Evolutionary conservation across 1,140 invertebrate species (phyloP), one percentile per base, ranked within the genome.

Genomic region (Leptinotarsa undecemlineata): DNA sequence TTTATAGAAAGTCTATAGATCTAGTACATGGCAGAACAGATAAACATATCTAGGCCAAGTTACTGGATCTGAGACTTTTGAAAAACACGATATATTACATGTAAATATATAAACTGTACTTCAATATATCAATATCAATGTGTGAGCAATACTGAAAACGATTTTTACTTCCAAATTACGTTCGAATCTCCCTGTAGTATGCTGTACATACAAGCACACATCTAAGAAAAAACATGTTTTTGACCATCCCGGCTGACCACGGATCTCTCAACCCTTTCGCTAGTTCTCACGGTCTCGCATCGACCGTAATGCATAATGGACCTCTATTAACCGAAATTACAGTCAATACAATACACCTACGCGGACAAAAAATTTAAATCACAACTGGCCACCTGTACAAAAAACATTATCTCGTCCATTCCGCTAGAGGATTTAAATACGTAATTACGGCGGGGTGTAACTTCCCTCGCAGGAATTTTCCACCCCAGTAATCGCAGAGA

Each of bases 341-440:
- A 68, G 23, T 26, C 69, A 71, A 61, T 71, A 61, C 69, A 62
- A 62, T 48, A 47, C 69, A 61, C 69, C 69, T 71, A 71, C 69
- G 60, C 33, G n/a, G 66, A 68, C 68, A 71, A 71, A 71, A 71
- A 71, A 71, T 71, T 71, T 61, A 71, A 71, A 71, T 71, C 69
- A 71, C 69, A 71, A 71, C 69, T 26, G 69, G 15, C 69, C 69
- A 71, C n/a, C 48, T 60, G 69, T n/a, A 71, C 51, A 71, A 61
- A 71, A 71, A 71, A 20, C 57, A 57, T 19, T 61, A 14, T n/a
- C 17, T 23, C 33, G 69, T 71, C 69, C 69, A 71, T 71, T 71
- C 57, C 69, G 57, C 57, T 57, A 71, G 57, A 71, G 48, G 60
- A 71, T 60, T 71, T 71, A 71, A 71, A 71, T 71, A 61, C 48